A percentile compares a stretch with the other conserved stretches of the same genome.
phyloP scores from a whole-genome alignment of 1,140 invertebrate genomes.

The Magallana gigas region DNA sequence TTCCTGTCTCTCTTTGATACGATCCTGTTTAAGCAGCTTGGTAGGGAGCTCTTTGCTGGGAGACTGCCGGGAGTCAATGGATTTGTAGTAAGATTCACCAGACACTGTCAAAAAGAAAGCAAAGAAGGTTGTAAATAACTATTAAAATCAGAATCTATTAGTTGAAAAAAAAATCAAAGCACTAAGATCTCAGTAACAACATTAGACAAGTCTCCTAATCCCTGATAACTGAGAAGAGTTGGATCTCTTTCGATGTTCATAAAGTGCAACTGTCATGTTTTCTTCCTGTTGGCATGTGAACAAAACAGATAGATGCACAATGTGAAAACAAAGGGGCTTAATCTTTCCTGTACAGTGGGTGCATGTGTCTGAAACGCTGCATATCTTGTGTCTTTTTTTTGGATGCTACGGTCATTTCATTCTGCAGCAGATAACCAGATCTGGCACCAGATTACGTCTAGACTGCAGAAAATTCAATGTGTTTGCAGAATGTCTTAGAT shows the following conservation, averaged over 20 bases:
- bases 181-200: slow-evolving; percentile 8
- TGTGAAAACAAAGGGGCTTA: slow-evolving; percentile 4
- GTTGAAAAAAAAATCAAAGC: slow-evolving; percentile 1
- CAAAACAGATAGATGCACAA: slow-evolving; percentile 18
- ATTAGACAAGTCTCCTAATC: slow-evolving; percentile 13
- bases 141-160: slow-evolving; percentile 1
- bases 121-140: not conserved
- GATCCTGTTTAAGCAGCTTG: slow-evolving; percentile 66
- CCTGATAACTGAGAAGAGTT: not conserved
- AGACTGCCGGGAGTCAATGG: slow-evolving; percentile 57
- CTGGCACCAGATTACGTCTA: slow-evolving; percentile 3
- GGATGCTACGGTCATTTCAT: slow-evolving; percentile 16
- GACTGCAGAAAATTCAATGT: not conserved
- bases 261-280: slow-evolving; percentile 17
- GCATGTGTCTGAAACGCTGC: not conserved
- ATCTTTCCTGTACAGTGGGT: not conserved
- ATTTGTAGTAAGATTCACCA: slow-evolving; percentile 16
- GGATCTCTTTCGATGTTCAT: not conserved
- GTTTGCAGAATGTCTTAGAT: too few relatives aligned
- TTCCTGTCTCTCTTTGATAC: slow-evolving; percentile 69
- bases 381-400: not conserved
- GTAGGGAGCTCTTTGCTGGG: slow-evolving; percentile 71
- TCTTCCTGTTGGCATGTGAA: slow-evolving; percentile 5
- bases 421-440: not conserved
- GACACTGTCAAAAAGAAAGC: slow-evolving; percentile 21